Percentiles rank a stretch among this genome's conserved stretches.
These are phyloP conservation scores for Turdus rufiventris DNA, from an alignment of 2,113 vertebrate genomes.

Conservation along the genomic window DNA sequence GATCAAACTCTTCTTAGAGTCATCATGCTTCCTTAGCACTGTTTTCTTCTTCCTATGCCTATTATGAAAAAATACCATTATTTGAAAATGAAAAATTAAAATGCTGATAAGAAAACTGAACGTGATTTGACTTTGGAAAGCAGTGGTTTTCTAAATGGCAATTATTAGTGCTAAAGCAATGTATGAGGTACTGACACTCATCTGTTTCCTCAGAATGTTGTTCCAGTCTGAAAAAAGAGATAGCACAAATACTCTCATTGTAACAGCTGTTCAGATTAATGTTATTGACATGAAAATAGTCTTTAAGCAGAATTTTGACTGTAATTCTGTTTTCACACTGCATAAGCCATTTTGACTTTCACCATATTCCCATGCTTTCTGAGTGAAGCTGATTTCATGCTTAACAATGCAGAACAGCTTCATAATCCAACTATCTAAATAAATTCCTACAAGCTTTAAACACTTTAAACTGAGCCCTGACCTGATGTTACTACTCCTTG, in stretches of 20 bases:
- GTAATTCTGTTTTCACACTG: background rate
- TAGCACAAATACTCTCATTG: background rate
- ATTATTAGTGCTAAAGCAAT: background rate
- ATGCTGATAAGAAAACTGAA: background rate
- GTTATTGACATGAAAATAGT: background rate
- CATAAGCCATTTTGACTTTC: background rate
- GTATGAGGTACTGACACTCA: background rate
- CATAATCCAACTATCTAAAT: background rate
- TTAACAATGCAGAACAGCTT: background rate
- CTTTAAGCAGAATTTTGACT: background rate
- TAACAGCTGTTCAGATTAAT: background rate
- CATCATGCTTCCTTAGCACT: constrained; percentile 42
- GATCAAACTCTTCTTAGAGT: constrained; percentile 13
- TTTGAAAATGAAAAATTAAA: constrained; percentile 33
- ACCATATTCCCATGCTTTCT: background rate
- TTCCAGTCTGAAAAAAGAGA: background rate
- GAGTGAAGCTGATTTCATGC: background rate
- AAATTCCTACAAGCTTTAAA: background rate
- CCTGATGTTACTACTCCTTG: background rate
- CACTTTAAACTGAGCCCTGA: background rate
- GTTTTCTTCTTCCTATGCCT: background rate
- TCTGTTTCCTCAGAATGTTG: background rate
- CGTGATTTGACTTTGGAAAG: background rate
- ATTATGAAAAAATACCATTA: constrained; percentile 13
- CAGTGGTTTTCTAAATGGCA: background rate